Evolutionary conservation across 1,140 invertebrate species (phyloP).

Genomic region (Drosophila setifemur): DNA sequence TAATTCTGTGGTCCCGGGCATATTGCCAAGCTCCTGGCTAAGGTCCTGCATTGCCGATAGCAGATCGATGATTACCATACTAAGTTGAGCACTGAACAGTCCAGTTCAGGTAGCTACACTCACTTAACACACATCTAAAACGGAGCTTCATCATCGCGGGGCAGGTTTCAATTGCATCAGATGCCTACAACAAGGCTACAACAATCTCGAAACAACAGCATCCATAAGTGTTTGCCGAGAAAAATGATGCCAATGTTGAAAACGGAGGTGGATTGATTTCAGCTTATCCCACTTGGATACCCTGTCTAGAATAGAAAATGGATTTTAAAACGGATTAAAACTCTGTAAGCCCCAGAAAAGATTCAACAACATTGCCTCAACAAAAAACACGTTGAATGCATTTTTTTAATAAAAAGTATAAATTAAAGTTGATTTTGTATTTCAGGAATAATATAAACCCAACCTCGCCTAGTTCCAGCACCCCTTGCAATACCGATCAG

Average conservation of each 20-base stretch:
- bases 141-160: constrained; percentile 10
- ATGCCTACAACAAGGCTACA: constrained; percentile 16
- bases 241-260: constrained; percentile 58
- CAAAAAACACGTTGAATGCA: not conserved
- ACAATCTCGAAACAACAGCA: constrained; percentile 32
- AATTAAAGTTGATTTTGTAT: too few species aligned
- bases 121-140: constrained; percentile 27
- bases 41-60: constrained; percentile 17
- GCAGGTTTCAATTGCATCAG: constrained; percentile 50
- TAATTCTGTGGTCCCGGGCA: not conserved
- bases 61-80: constrained; percentile 59
- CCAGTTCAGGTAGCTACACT: constrained; percentile 37
- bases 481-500: not conserved
- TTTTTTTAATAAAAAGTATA: not conserved
- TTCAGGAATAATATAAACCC: not conserved
- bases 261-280: not conserved
- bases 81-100: constrained; percentile 17
- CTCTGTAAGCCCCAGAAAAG: too few species aligned
- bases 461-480: not conserved
- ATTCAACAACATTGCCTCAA: too few species aligned
- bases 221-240: constrained; percentile 21
- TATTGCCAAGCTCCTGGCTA: constrained; percentile 1
- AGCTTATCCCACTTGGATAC: not conserved
- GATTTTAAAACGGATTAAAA: too few species aligned
- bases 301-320: too few species aligned